Evolutionary conservation across 2,113 vertebrate genomes (phyloP).

Genomic region (Tychaedon coryphoeus): DNA sequence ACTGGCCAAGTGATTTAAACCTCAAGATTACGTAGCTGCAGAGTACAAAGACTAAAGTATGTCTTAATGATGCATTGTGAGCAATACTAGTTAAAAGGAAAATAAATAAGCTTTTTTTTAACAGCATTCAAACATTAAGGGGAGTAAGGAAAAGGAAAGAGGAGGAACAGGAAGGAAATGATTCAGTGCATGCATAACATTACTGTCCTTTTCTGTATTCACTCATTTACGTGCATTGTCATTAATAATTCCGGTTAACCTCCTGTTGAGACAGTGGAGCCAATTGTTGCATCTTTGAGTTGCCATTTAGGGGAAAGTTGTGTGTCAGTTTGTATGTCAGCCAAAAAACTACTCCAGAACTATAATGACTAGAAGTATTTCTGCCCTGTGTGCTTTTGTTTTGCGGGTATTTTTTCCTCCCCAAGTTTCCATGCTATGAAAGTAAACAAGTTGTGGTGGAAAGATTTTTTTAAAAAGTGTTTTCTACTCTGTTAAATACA

Average conservation of each 20-base stretch:
- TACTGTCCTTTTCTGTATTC: neutral
- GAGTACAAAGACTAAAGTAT: neutral
- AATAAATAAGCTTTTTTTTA: neutral
- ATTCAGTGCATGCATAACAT: conserved; percentile 12
- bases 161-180: conserved; percentile 52
- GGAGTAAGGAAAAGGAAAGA: conserved; percentile 29
- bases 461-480: neutral
- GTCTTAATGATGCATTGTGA: neutral
- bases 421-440: neutral
- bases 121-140: neutral
- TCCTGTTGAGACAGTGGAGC: neutral
- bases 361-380: neutral
- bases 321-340: neutral
- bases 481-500: neutral
- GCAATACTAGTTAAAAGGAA: neutral
- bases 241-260: neutral
- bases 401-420: neutral
- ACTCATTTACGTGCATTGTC: neutral
- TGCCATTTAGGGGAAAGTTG: neutral
- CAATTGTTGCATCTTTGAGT: neutral
- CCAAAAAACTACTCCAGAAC: neutral
- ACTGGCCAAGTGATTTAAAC: neutral
- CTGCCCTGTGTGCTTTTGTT: neutral
- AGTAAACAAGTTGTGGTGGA: neutral
- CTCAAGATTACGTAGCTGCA: neutral